phyloP scores from a whole-genome alignment of 2,797 vertebrate species.

The Acomys russatus region DNA sequence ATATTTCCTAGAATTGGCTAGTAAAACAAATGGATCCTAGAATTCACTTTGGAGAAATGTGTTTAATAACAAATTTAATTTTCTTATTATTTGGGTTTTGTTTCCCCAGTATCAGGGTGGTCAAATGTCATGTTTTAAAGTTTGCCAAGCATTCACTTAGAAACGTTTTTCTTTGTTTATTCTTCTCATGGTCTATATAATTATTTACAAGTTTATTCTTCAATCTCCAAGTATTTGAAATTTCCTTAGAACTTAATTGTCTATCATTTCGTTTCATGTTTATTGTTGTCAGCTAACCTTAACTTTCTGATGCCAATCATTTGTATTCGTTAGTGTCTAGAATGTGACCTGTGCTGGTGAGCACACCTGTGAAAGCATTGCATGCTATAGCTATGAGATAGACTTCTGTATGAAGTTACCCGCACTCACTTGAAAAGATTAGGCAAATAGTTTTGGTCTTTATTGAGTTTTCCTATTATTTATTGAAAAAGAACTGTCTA shows the following conservation, averaged over 20 bases:
- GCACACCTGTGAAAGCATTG: neutral
- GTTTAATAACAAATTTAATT: neutral
- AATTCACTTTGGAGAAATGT: neutral
- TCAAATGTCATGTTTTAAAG: neutral
- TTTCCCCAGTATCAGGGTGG: neutral
- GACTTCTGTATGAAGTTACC: neutral
- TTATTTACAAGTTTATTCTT: neutral
- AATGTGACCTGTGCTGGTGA: neutral
- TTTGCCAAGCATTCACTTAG: neutral
- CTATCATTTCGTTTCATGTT: neutral
- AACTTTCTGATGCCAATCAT: neutral
- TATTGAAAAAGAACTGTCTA: neutral
- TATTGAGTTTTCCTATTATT: neutral
- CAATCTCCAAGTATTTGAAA: neutral
- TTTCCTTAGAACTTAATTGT: neutral
- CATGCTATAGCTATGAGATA: rapidly evolving
- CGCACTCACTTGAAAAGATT: neutral
- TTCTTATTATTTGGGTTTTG: neutral
- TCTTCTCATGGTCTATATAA: neutral
- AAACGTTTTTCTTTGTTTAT: neutral
- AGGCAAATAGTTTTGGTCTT: neutral
- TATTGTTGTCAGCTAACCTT: neutral
- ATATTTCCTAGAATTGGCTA: neutral
- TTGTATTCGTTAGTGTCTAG: neutral
- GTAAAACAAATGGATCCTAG: neutral